Percentiles rank a stretch among this genome's conserved stretches.
These are phyloP conservation scores for Glandiceps talaboti DNA, from an alignment of 53 echinoderm and acorn worm genomes.

Conservation along the genomic window DNA sequence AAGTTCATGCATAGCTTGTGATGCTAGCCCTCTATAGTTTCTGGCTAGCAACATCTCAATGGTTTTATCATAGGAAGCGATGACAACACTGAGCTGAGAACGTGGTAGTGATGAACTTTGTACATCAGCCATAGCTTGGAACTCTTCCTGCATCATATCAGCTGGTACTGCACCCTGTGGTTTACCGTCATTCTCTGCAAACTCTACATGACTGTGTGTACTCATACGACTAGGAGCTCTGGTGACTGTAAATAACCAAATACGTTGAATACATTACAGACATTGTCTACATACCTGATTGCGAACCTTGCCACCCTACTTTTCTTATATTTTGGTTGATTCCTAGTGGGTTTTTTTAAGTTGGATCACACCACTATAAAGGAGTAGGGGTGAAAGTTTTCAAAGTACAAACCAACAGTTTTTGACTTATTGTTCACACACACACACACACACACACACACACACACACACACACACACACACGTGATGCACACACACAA, in stretches of 20 bases:
- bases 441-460: no score
- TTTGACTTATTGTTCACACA: no score
- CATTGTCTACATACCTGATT: no score
- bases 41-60: constrained; percentile 89
- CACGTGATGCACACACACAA: no score
- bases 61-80: constrained; percentile 87
- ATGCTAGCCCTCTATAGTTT: constrained; percentile 71
- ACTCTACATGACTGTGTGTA: constrained; percentile 76
- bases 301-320: no score
- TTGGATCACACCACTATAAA: no score
- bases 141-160: constrained; percentile 63
- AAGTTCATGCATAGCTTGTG: constrained; percentile 97
- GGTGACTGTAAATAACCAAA: constrained; percentile 5
- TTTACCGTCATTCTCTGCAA: constrained; percentile 77
- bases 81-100: constrained; percentile 77
- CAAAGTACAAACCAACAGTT: no score
- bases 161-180: constrained; percentile 70
- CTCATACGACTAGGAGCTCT: constrained; percentile 13
- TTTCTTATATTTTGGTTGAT: no score
- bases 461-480: no score
- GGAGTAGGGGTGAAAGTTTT: no score
- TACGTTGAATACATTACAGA: no score
- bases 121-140: constrained; percentile 56
- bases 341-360: no score
- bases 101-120: constrained; percentile 76